phyloP scores from a whole-genome alignment of 2,797 vertebrate species.

The Oreochromis mossambicus region DNA sequence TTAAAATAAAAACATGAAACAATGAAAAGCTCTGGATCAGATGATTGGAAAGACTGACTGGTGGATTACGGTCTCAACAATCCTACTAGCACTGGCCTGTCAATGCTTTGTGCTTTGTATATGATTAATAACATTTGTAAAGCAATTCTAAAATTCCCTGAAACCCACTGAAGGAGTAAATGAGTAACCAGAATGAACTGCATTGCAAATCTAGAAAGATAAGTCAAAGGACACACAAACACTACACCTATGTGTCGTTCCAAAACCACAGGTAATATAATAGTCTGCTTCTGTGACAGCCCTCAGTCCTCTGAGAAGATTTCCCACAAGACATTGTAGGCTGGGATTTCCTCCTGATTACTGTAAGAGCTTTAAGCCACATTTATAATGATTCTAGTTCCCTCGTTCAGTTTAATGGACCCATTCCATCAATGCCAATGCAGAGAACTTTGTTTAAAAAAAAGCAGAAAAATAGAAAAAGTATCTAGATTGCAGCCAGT shows the following conservation, averaged over 20 bases:
- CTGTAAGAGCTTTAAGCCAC: not conserved
- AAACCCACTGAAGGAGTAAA: not conserved
- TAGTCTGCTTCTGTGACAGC: not conserved
- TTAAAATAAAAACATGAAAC: not conserved
- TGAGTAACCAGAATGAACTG: not conserved
- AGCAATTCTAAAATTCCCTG: rapidly evolving
- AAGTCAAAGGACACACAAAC: not conserved
- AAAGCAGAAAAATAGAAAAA: not conserved
- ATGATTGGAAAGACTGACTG: not conserved
- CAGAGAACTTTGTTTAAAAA: not conserved
- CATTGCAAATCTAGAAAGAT: not conserved
- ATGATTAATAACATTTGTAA: not conserved
- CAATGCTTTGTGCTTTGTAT: not conserved
- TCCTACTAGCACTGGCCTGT: not conserved
- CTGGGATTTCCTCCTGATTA: not conserved
- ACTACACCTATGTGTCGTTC: not conserved
- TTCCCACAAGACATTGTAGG: rapidly evolving
- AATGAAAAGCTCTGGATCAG: not conserved
- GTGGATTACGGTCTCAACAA: not conserved
- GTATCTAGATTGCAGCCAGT: not conserved
- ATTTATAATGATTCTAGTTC: not conserved
- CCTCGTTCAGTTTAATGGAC: not conserved
- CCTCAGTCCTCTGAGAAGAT: not conserved
- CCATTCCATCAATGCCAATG: not conserved
- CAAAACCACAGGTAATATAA: not conserved